These are phyloP conservation scores for Allolobophora icterica DNA, from an alignment of 2,888 invertebrate species.

Conservation along the genomic window DNA sequence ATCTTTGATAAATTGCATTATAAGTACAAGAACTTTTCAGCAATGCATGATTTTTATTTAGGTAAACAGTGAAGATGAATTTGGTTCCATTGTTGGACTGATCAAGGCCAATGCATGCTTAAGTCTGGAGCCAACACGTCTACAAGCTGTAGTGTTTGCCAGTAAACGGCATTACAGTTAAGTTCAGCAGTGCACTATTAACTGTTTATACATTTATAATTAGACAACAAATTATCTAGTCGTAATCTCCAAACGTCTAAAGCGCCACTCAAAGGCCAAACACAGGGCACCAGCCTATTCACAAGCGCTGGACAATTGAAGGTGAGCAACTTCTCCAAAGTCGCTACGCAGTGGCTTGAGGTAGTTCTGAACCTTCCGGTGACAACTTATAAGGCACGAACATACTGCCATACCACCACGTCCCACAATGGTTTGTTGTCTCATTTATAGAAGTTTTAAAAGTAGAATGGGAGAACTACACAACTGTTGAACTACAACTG, in stretches of 20 bases:
- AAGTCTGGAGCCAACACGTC: background rate
- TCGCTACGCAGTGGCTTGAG: no score
- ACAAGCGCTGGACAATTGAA: no score
- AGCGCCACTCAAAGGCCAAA: no score
- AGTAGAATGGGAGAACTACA: background rate
- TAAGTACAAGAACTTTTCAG: background rate
- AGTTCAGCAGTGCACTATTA: background rate
- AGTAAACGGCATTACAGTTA: background rate
- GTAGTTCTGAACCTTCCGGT: no score
- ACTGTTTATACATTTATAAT: background rate
- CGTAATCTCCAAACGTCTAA: no score
- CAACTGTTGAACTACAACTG: background rate
- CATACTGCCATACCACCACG: no score
- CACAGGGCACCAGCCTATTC: no score
- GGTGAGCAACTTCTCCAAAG: no score
- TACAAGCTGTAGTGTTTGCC: background rate
- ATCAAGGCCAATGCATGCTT: background rate
- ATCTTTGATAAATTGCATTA: background rate
- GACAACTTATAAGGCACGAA: no score
- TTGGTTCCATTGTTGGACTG: background rate
- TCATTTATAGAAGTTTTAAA: background rate
- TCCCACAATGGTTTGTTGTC: background rate
- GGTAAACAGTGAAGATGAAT: background rate
- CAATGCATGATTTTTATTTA: background rate
- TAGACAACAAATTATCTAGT: background rate